Conservation (phyloP, 64 coral and sea anemone species). For the Orbicella faveolata region DNA sequence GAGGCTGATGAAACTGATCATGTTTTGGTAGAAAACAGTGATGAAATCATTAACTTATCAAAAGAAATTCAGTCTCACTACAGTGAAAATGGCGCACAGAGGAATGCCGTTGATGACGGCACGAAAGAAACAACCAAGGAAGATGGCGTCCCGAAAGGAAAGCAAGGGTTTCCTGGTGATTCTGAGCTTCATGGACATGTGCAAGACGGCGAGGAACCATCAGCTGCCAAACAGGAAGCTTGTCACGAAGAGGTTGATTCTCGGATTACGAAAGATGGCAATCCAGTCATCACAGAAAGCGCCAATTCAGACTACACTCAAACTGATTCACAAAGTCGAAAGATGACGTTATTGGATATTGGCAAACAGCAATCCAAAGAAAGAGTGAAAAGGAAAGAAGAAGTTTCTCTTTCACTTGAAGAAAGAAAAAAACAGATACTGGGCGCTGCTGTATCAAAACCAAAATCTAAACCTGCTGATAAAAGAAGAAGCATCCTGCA, state of each 20-base stretch:
- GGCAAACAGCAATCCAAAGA: conserved; percentile 25
- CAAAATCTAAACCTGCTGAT: conserved; percentile 27
- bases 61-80: neutral
- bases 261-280: neutral
- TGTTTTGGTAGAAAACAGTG: neutral
- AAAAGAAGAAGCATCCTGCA: conserved; percentile 40
- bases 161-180: neutral
- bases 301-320: neutral
- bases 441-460: neutral
- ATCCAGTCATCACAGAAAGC: neutral
- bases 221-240: neutral
- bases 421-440: conserved; percentile 17
- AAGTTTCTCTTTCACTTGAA: conserved; percentile 7
- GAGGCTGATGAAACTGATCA: neutral
- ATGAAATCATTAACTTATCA: neutral
- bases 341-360: conserved; percentile 29
- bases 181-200: neutral
- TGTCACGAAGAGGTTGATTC: neutral
- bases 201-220: neutral
- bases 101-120: neutral
- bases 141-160: neutral
- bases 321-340: neutral
- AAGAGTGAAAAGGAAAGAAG: conserved; percentile 6
- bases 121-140: no score
- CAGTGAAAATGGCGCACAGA: neutral